A percentile compares a stretch with the other conserved stretches of the same genome.
These are phyloP conservation scores for Neodiprion fabricii DNA, from an alignment of 1,140 invertebrate genomes.

Conservation along the genomic window DNA sequence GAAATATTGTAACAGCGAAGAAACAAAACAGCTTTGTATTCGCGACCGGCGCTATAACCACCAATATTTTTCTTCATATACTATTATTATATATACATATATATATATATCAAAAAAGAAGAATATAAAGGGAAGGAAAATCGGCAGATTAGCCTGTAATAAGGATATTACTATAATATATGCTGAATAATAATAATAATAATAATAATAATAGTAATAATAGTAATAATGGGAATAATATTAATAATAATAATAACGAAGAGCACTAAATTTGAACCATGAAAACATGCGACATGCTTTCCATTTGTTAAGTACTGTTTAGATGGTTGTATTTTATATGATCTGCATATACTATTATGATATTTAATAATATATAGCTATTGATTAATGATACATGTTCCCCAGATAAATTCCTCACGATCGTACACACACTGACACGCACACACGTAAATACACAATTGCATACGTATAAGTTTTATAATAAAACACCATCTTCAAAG, in stretches of 20 bases:
- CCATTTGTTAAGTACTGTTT: conserved; percentile 4
- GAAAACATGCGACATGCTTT: neutral
- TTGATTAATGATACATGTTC: conserved; percentile 6
- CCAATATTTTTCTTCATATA: neutral
- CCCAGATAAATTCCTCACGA: neutral
- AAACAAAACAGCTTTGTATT: too few relatives aligned
- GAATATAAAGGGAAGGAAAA: too few relatives aligned
- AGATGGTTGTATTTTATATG: conserved; percentile 7
- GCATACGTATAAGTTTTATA: too few relatives aligned
- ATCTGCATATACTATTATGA: neutral
- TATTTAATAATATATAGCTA: neutral
- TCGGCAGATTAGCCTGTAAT: neutral
- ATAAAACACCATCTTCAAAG: neutral
- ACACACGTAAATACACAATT: too few relatives aligned
- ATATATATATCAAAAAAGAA: too few relatives aligned
- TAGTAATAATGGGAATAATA: neutral
- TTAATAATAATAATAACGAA: neutral
- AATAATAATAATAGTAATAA: neutral
- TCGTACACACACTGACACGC: neutral
- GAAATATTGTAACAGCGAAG: too few relatives aligned
- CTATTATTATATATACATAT: too few relatives aligned
- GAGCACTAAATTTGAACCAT: neutral
- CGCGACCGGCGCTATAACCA: too few relatives aligned
- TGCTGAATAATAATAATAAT: neutral
- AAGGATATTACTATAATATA: neutral